Conservation (phyloP, 2,797 vertebrate species). For the Dendrocincla fuliginosa region DNA sequence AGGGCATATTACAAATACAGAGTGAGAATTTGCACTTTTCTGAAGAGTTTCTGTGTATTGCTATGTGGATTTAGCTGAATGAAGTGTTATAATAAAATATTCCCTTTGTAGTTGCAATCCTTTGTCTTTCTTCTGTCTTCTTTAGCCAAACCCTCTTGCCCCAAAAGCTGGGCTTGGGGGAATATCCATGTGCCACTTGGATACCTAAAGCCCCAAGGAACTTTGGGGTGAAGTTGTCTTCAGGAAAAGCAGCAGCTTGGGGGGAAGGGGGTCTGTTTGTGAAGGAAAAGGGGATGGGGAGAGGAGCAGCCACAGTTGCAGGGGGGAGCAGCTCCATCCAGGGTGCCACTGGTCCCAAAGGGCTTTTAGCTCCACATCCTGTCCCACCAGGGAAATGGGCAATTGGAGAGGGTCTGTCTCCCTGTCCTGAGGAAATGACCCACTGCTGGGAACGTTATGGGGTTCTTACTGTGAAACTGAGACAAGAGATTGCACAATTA, state of each 20-base stretch:
- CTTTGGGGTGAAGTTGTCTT: not conserved
- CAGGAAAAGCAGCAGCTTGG: not conserved
- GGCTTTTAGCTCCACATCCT: fast-evolving
- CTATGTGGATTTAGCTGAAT: conserved; percentile 68
- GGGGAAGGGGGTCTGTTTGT: not conserved
- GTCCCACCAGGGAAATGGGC: not conserved
- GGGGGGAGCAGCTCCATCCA: too few species aligned
- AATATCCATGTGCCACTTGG: fast-evolving
- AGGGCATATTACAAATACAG: conserved; percentile 14
- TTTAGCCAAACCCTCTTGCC: not conserved
- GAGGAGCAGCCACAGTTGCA: not conserved
- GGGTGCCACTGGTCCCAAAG: fast-evolving
- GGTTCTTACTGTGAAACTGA: not conserved
- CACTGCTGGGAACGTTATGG: fast-evolving
- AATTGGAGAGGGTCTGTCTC: too few species aligned
- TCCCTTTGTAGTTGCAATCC: conserved; percentile 44
- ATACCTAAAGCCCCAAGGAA: not conserved
- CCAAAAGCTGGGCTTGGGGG: not conserved
- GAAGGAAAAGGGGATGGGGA: not conserved
- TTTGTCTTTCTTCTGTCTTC: not conserved
- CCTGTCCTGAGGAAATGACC: not conserved
- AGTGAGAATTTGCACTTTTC: conserved; percentile 76
- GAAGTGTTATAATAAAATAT: conserved; percentile 75
- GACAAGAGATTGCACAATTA: too few species aligned
- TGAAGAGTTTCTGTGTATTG: conserved; percentile 63